phyloP scores from a whole-genome alignment of 2,888 invertebrate genomes.

The Morpho deidamia region DNA sequence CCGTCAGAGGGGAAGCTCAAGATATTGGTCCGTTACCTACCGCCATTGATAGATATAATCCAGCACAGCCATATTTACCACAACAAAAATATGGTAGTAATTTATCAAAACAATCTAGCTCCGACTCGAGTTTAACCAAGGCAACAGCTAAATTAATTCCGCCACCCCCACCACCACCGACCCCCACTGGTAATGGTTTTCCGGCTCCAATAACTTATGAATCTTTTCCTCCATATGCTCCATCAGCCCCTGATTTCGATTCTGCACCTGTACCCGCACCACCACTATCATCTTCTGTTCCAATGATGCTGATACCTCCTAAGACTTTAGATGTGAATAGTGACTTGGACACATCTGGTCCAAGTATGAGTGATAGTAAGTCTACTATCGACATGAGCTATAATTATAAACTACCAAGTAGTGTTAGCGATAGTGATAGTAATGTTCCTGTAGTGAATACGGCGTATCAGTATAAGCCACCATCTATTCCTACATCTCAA shows the following conservation, averaged over 20 bases:
- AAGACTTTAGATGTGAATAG: slow-evolving; percentile 32
- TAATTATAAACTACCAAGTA: slow-evolving; percentile 46
- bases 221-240: slow-evolving; percentile 63
- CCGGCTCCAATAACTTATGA: slow-evolving; percentile 58
- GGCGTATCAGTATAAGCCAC: slow-evolving; percentile 55
- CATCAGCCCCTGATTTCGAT: slow-evolving; percentile 28
- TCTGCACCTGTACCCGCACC: slow-evolving; percentile 29
- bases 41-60: slow-evolving; percentile 66
- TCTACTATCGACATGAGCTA: slow-evolving; percentile 48
- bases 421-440: slow-evolving; percentile 34
- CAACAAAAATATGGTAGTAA: slow-evolving; percentile 49
- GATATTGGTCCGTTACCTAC: slow-evolving; percentile 43
- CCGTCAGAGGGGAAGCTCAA: slow-evolving; percentile 66
- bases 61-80: slow-evolving; percentile 70
- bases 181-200: slow-evolving; percentile 47
- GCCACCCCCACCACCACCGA: slow-evolving; percentile 52
- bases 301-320: slow-evolving; percentile 36
- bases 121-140: slow-evolving; percentile 34
- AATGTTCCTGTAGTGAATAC: slow-evolving; percentile 37
- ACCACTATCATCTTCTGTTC: slow-evolving; percentile 13
- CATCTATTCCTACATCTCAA: slow-evolving; percentile 35
- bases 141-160: slow-evolving; percentile 54
- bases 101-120: slow-evolving; percentile 45
- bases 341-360: slow-evolving; percentile 34
- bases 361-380: slow-evolving; percentile 34